Percentiles rank a stretch among this genome's conserved stretches.
Evolutionary conservation across 2,797 vertebrate species (phyloP).

Genomic region (Pelobates cultripes): DNA sequence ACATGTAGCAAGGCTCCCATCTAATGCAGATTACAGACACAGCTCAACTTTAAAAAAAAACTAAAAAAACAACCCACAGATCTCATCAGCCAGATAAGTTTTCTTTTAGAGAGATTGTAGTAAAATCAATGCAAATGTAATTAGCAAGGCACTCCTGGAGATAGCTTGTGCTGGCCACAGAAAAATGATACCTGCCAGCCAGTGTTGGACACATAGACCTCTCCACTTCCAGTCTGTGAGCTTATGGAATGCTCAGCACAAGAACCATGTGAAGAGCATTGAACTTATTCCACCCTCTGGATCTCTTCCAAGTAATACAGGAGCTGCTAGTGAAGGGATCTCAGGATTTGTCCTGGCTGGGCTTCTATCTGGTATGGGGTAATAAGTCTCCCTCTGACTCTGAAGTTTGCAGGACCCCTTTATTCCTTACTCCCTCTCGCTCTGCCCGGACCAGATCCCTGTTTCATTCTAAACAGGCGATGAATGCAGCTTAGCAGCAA

Average conservation of each 20-base stretch:
- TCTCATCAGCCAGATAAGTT: constrained; percentile 5
- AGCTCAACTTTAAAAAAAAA: not conserved
- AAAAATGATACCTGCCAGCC: not conserved
- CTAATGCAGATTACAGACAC: not conserved
- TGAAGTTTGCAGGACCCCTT: constrained; percentile 24
- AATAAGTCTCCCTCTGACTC: not conserved
- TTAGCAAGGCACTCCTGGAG: constrained; percentile 6
- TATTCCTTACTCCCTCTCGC: constrained; percentile 40
- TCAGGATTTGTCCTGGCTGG: not conserved
- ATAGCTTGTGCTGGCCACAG: constrained; percentile 7
- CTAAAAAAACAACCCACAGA: not conserved
- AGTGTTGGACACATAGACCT: constrained; percentile 5
- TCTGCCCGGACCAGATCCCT: constrained; percentile 41
- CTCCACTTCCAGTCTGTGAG: constrained; percentile 38
- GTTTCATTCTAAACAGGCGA: constrained; percentile 43
- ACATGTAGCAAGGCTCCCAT: not conserved
- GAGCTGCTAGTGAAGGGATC: constrained; percentile 11
- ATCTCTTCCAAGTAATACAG: not conserved
- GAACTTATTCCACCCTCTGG: constrained; percentile 21
- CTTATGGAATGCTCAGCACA: not conserved
- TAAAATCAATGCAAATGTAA: constrained; percentile 11
- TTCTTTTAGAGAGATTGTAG: not conserved
- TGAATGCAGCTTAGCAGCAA: constrained; percentile 39
- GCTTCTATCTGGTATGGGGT: constrained; percentile 1
- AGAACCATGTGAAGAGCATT: not conserved